A percentile compares a stretch with the other conserved stretches of the same genome.
Evolutionary conservation across 53 echinoderm and acorn worm genomes (phyloP).

Genomic region (Zoroaster sp.): DNA sequence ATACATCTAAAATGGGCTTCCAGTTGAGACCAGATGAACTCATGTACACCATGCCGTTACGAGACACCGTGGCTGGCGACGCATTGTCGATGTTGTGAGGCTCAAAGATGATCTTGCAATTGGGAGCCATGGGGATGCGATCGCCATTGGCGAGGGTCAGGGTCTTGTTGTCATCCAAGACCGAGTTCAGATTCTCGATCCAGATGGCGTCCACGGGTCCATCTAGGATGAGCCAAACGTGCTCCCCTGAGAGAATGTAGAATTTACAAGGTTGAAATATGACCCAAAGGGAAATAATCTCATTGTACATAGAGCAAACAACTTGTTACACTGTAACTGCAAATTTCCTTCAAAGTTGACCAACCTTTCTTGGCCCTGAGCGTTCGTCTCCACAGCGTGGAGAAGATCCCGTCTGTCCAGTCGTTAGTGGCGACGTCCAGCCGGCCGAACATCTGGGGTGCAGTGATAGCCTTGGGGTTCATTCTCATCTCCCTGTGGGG

Average conservation of each 20-base stretch:
- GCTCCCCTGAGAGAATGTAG: conserved; percentile 70
- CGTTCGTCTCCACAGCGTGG: conserved; percentile 94
- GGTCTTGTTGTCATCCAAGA: conserved; percentile 99
- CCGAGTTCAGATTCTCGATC: conserved; percentile 98
- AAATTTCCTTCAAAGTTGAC: too few species aligned
- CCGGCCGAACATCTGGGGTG: conserved; percentile 99
- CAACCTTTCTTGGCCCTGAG: conserved; percentile 93
- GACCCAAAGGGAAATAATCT: neutral
- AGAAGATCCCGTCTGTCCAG: conserved; percentile 99
- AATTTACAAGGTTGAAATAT: neutral
- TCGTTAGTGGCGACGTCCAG: conserved; percentile 99
- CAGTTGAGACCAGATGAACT: conserved; percentile 96
- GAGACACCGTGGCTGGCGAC: conserved; percentile 91
- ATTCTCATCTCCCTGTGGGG: conserved; percentile 99
- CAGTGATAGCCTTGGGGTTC: conserved; percentile 99
- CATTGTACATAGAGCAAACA: too few species aligned
- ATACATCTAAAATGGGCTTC: conserved; percentile 91
- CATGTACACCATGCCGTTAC: conserved; percentile 99
- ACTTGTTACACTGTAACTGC: too few species aligned
- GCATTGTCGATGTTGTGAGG: conserved; percentile 99
- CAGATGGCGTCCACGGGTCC: conserved; percentile 99
- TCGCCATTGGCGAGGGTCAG: conserved; percentile 97
- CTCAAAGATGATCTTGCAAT: conserved; percentile 98
- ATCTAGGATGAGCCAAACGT: conserved; percentile 93
- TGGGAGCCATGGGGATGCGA: conserved; percentile 98